phyloP scores from a whole-genome alignment of 2,888 invertebrate genomes.

The Mechanitis messenoides region DNA sequence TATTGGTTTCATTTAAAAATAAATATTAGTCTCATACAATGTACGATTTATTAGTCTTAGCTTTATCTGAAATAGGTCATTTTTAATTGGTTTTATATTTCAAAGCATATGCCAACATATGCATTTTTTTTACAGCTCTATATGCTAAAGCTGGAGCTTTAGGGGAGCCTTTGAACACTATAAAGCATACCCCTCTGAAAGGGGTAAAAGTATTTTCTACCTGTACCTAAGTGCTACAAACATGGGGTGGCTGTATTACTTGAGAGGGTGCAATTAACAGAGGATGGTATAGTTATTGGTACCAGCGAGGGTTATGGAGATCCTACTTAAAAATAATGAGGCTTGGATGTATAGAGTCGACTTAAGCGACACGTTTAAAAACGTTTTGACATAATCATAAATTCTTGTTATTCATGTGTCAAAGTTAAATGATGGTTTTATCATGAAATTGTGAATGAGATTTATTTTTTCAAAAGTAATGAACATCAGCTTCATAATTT shows the following conservation, averaged over 20 bases:
- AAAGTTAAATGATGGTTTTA: background rate
- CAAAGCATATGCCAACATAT: too few species aligned
- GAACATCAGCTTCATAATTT: too few species aligned
- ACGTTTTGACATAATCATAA: constrained; percentile 1
- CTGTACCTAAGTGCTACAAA: constrained; percentile 25
- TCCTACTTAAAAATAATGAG: constrained; percentile 26
- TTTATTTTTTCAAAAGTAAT: too few species aligned
- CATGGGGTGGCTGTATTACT: constrained; percentile 21
- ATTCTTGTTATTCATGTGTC: background rate
- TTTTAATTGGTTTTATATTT: too few species aligned
- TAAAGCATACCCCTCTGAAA: constrained; percentile 17
- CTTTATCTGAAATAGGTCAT: too few species aligned
- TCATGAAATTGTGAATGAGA: background rate
- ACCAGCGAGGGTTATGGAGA: constrained; percentile 17
- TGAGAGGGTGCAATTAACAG: constrained; percentile 27
- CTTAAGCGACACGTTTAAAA: background rate
- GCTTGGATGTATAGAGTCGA: background rate
- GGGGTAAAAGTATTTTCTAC: constrained; percentile 16
- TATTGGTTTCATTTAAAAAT: too few species aligned
- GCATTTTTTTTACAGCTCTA: background rate
- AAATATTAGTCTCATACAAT: too few species aligned
- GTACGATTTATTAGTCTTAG: too few species aligned
- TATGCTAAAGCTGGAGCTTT: background rate
- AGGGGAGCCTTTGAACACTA: constrained; percentile 3
- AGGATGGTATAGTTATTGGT: constrained; percentile 17